Evolutionary conservation across 2,888 invertebrate species (phyloP).

Genomic region (Choristoneura rosaceana): DNA sequence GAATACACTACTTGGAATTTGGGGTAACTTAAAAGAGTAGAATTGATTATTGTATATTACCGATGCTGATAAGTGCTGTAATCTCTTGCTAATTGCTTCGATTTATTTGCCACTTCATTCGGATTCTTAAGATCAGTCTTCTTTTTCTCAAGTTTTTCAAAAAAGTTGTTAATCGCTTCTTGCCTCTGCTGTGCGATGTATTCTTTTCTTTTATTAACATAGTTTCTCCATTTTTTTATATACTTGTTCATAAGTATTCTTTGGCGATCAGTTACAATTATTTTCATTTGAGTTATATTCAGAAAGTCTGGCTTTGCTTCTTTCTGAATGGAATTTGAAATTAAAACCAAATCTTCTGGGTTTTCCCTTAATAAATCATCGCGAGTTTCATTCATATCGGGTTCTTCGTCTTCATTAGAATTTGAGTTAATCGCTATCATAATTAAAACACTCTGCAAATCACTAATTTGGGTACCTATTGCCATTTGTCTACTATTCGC

Average conservation of each 20-base stretch:
- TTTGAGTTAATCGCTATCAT: constrained; percentile 71
- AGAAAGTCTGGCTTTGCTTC: constrained; percentile 49
- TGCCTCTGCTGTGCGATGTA: constrained; percentile 62
- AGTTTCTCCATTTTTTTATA: constrained; percentile 68
- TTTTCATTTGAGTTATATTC: constrained; percentile 61
- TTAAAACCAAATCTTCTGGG: constrained; percentile 16
- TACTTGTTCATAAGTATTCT: constrained; percentile 64
- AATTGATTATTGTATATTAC: constrained; percentile 49
- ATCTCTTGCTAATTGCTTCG: constrained; percentile 64
- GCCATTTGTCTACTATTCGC: constrained; percentile 40
- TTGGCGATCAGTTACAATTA: constrained; percentile 57
- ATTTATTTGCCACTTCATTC: constrained; percentile 61
- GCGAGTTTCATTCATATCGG: constrained; percentile 31
- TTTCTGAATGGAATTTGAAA: constrained; percentile 28
- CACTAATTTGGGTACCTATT: constrained; percentile 50
- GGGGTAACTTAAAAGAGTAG: neutral
- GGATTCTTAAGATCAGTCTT: constrained; percentile 56
- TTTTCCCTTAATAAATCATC: constrained; percentile 25
- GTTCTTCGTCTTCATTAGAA: constrained; percentile 50
- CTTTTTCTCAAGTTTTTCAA: constrained; percentile 73
- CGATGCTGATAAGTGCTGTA: constrained; percentile 77
- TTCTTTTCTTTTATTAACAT: constrained; percentile 59
- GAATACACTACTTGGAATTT: no score
- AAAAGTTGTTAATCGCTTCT: constrained; percentile 67
- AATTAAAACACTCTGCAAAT: constrained; percentile 69